Evolutionary conservation across 2,113 vertebrate genomes (phyloP), one percentile per base, ranked within the genome.

Genomic region (Ceyx margarethae): DNA sequence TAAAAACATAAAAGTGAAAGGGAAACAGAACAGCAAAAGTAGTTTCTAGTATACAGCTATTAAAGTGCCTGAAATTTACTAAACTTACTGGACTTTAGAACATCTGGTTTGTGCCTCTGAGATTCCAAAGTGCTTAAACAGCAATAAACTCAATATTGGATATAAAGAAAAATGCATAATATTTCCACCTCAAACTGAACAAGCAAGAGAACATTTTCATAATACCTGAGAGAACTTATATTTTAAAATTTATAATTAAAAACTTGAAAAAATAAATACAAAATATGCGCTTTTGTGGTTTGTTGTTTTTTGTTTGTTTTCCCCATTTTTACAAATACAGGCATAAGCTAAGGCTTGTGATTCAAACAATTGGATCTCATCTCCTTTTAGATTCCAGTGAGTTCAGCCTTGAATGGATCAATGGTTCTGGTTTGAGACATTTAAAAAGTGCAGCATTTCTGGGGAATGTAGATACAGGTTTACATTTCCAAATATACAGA

Each of bases 1-100:
- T 95, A 91, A 95, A 96, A 95, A 87, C 74, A 94, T 88, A 82
- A 78, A 94, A 96, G 79, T 45, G 45, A 92, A 96, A 92, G 35
- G 40, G 79, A 73, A 91, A 93, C 65, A 85, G 57, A 94, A 85
- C 33, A 88, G 46, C 43, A 83, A 85, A 91, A 88, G 51, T 66
- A 67, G 85, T 65, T 93, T 85, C 65, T 81, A 57, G 80, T 93
- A 95, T 93, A 87, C 61, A 92, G 69, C 71, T 89, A 86, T 71
- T 89, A 89, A 87, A 91, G 66, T 60, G 45, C 46, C 58, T 90
- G 83, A 94, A 94, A 88, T 92, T 94, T 89, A 65, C 72, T 61
- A 54, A 43, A 79, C 68, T 90, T 93, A 87, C 75, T 71, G 82
- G 65, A 89, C 72, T 87, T 93, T 65, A 67, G 82, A 94, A 95